Evolutionary conservation across 2,797 vertebrate genomes (phyloP), one percentile per base, ranked within the genome.

Genomic region (Crypturellus tataupa): DNA sequence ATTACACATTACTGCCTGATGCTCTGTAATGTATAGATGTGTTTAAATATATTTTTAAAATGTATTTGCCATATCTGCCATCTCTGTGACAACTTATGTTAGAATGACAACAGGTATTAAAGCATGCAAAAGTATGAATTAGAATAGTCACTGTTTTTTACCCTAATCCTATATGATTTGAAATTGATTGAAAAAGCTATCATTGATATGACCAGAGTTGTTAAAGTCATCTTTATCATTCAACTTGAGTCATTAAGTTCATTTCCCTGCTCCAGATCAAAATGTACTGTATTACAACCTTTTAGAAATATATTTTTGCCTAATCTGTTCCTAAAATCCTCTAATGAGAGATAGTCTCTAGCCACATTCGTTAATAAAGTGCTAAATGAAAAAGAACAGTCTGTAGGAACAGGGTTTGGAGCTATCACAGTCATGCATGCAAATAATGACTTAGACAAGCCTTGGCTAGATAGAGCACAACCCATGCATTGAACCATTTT

Each of bases 21-120:
- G 49, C 5, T 83, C 33, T 86, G 13, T 80, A 78, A 67, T 63
- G 10, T 49, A 33, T 29, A 2, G 70, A 59, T 64, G 14, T 53
- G 29, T 84, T 25, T 49, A 87, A 91, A 93, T 77, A 68, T 23
- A 80, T 49, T 79, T 82, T 40, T 73, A 4, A 64, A 91, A 85
- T 35, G 17, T 70, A 63, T 75, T 93, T 80, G 6, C 33, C 67
- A 33, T 51, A 80, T 33, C 23, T 85, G 15, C 71, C 89, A 46
- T 21, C 17, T 64, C 12, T 81, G 75, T 87, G n/a, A 59, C 18
- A 75, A 31, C 2, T 80, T 68, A 23, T 12, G 3, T 6, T 62
- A 9, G 29, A 68, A 65, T n/a, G 23, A 65, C 33, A 80, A 80
- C 81, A 87, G 3, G 77, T 62, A 56, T 19, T 60, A 49, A 64